phyloP scores from a whole-genome alignment of 2,797 vertebrate species.

The Hydrolagus colliei region DNA sequence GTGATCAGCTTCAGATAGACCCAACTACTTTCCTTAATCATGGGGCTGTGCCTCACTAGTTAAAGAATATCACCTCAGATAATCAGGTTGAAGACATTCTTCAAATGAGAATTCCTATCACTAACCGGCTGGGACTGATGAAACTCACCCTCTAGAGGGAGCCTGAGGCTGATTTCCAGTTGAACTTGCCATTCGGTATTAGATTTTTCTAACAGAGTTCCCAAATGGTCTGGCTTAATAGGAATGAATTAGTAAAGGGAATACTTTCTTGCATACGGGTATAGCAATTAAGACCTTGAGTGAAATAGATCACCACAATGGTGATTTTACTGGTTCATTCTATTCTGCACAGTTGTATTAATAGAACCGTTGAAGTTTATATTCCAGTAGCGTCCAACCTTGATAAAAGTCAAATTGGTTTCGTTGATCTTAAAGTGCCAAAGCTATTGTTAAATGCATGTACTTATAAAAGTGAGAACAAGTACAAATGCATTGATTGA shows the following conservation, averaged over 20 bases:
- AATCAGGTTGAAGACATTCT: background rate
- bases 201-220: slow-evolving; percentile 5
- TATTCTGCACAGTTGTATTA: slow-evolving; percentile 12
- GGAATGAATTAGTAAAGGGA: slow-evolving; percentile 10
- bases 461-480: background rate
- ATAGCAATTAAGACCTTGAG: slow-evolving; percentile 13
- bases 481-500: background rate
- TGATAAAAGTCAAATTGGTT: slow-evolving; percentile 13
- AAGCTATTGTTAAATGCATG: background rate
- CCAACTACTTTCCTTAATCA: too few relatives aligned
- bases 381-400: slow-evolving; percentile 1
- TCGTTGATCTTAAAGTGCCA: slow-evolving; percentile 4
- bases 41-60: too few relatives aligned
- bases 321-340: slow-evolving; percentile 20
- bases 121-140: background rate
- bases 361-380: slow-evolving; percentile 14
- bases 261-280: background rate
- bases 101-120: background rate
- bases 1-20: too few relatives aligned
- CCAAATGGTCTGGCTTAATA: slow-evolving; percentile 5
- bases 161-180: background rate
- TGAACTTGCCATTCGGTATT: background rate
- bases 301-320: slow-evolving; percentile 21
- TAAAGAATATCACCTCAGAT: too few relatives aligned
- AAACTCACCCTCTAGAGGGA: background rate